phyloP scores from a whole-genome alignment of 1,140 invertebrate species.

The Hylaeus anthracinus region DNA sequence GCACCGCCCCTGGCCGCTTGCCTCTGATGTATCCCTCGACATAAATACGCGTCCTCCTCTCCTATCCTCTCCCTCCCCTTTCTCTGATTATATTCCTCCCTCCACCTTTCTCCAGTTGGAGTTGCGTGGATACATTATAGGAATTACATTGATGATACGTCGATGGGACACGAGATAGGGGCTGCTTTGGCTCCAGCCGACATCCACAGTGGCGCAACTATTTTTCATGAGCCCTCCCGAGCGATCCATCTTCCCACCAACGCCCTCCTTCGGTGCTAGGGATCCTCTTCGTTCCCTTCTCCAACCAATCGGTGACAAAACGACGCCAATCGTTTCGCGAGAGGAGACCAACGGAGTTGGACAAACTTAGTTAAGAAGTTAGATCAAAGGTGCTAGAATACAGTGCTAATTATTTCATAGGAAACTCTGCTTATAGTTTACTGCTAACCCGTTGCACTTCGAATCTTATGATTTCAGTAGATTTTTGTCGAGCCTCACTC shows the following conservation, averaged over 20 bases:
- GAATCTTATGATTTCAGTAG: no score
- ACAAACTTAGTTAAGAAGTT: no score
- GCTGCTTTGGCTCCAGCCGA: constrained; percentile 43
- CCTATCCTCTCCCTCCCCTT: not conserved
- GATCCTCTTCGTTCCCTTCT: not conserved
- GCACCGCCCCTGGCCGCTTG: constrained; percentile 55
- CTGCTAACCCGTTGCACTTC: no score
- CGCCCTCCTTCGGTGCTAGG: not conserved
- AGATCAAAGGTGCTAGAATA: no score
- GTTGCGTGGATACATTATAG: constrained; percentile 67
- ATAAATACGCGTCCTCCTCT: constrained; percentile 45
- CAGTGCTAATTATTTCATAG: no score
- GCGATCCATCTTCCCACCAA: constrained; percentile 21
- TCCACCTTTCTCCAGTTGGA: constrained; percentile 19
- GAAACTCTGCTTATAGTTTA: no score
- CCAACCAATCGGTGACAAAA: not conserved
- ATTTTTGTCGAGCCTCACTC: no score
- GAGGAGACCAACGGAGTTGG: not conserved
- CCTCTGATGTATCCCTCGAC: constrained; percentile 56
- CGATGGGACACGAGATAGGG: constrained; percentile 67
- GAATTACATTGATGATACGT: constrained; percentile 69
- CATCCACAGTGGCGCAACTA: constrained; percentile 57
- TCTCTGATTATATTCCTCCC: constrained; percentile 11
- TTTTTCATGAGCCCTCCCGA: constrained; percentile 52
- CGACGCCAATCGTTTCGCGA: not conserved